Percentiles rank a stretch among this genome's conserved stretches.
These are phyloP conservation scores for Scartelaos histophorus DNA, from an alignment of 2,113 vertebrate species.

Conservation along the genomic window DNA sequence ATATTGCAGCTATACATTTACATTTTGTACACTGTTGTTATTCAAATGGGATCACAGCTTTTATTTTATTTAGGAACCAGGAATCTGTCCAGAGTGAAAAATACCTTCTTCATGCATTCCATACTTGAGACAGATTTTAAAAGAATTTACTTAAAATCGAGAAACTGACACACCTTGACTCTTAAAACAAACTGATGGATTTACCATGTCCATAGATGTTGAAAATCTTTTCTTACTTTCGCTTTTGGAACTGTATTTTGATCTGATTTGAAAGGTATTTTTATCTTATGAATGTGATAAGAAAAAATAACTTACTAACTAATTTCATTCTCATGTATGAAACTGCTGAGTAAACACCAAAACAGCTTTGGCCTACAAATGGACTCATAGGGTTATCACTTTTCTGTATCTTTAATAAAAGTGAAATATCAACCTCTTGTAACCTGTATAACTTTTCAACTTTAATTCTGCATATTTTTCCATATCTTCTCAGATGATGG, in stretches of 20 bases:
- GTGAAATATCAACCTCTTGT: background rate
- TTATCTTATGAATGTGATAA: background rate
- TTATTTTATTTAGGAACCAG: slow-evolving; percentile 33
- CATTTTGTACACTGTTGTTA: slow-evolving; percentile 6
- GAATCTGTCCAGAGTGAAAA: slow-evolving; percentile 48
- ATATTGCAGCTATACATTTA: slow-evolving; percentile 30
- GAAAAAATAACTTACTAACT: background rate
- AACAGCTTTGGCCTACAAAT: too few relatives aligned
- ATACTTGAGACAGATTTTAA: slow-evolving; percentile 22
- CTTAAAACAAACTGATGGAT: slow-evolving; percentile 44
- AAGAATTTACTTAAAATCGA: slow-evolving; percentile 22
- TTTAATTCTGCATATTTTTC: slow-evolving; percentile 4
- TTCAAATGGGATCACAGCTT: slow-evolving; percentile 48
- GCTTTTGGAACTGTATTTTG: background rate
- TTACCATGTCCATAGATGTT: slow-evolving; percentile 33
- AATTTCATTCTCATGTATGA: too few relatives aligned
- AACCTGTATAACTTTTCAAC: background rate
- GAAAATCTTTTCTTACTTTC: background rate
- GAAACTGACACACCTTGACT: background rate
- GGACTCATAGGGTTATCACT: too few relatives aligned
- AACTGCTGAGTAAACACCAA: too few relatives aligned
- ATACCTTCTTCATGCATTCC: slow-evolving; percentile 42
- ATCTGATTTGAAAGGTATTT: background rate
- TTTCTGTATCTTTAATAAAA: too few relatives aligned
- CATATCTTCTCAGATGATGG: slow-evolving; percentile 27